Base-by-base conservation (phyloP, 2,797 vertebrate species). In the Myripristis jacobus region DNA sequence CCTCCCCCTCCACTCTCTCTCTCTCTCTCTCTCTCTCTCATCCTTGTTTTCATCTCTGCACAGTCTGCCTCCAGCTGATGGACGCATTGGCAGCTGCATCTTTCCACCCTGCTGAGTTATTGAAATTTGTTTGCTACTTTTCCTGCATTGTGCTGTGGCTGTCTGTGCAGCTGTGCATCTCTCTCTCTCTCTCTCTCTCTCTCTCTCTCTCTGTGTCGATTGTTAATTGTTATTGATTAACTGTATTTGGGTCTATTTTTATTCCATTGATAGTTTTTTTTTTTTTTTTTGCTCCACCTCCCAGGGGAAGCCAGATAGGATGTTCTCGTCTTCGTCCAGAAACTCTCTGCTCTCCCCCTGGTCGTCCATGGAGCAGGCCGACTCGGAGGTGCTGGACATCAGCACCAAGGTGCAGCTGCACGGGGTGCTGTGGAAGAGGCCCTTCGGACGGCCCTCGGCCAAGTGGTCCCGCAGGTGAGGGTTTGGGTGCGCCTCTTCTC, bases 321-420 rank as follows among this genome's bases (percentile, higher is more conserved):
- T 97, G 96, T 98, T 98, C 50, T 88, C 92, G 19, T 96, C 88
- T n/a, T 88, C 96, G 38, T 96, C 88, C 87, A 96, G 95, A 91
- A 92, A 93, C 86, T 94, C 93, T 76, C 92, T 95, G 4, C 89
- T 95, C 48, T 96, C 95, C 1, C 94, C 96, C 54, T 96, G 96
- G 90, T 93, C 94, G 0, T 97, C 96, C 85, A 96, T 98, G 96
- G 98, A 99, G 87, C 96, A 95, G 81, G 85, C 96, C 0, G 97
- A 99, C 83, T 89, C 94, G 0, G 96, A 98, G 34, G 94, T 91
- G 66, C 79, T 98, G 94, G 96, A 98, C 89, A 95, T 98, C 92
- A 97, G 96, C 93, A 98, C 96, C 89, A 98, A 98, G 89, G 97
- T 99, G 92, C 98, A 99, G 92, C 94, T 98, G 56, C 95, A 97